Evolutionary conservation across 1,140 invertebrate genomes (phyloP).

Genomic region (Ceratosolen fusciceps): DNA sequence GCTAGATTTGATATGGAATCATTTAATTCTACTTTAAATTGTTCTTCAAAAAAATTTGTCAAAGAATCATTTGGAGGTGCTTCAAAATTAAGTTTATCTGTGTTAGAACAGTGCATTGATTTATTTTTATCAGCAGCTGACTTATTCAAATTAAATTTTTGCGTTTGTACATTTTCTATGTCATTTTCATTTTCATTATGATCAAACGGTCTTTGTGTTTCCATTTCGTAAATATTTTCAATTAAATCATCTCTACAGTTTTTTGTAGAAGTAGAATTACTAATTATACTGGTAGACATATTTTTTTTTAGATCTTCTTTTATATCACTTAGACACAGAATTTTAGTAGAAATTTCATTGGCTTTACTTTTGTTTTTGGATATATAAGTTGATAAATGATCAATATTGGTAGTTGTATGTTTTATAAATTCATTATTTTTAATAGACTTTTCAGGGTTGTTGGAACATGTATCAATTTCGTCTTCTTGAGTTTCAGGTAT

Average conservation of each 20-base stretch:
- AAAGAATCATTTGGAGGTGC: not conserved
- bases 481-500: conserved; percentile 54
- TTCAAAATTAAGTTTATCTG: conserved; percentile 20
- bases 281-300: conserved; percentile 8
- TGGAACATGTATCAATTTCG: conserved; percentile 33
- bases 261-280: not conserved
- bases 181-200: not conserved
- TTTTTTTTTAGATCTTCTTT: conserved; percentile 16
- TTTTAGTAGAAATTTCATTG: conserved; percentile 47
- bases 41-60: conserved; percentile 33
- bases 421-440: conserved; percentile 11
- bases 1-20: no score
- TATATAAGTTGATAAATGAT: conserved; percentile 29
- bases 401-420: not conserved
- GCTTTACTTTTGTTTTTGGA: conserved; percentile 4
- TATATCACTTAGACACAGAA: not conserved
- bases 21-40: conserved; percentile 17
- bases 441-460: conserved; percentile 32
- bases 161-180: conserved; percentile 29
- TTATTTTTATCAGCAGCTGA: not conserved
- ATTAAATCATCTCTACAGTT: conserved; percentile 12
- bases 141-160: not conserved
- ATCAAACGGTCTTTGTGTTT: conserved; percentile 42
- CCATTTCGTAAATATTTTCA: conserved; percentile 40
- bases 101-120: conserved; percentile 35